Conservation (phyloP, 30 jellyfish, hydroid and myxozoan species). For the Aurelia aurita region DNA sequence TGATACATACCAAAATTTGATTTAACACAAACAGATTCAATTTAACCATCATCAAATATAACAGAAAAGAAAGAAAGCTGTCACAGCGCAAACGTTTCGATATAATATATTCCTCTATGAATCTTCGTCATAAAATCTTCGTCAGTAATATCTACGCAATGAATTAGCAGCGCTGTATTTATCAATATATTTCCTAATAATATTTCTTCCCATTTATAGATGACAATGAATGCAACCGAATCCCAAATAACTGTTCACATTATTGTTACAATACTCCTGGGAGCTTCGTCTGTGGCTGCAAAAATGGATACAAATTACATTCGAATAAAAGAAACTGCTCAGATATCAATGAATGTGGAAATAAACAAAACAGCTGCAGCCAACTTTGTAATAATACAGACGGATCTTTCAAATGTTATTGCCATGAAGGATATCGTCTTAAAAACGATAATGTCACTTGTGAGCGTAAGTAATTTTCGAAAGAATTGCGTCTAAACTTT, state of each 20-base stretch:
- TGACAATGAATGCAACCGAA: conserved; percentile 75
- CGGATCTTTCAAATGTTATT: conserved; percentile 81
- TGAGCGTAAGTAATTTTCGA: conserved; percentile 68
- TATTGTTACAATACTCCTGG: conserved; percentile 88
- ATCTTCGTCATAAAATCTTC: no score
- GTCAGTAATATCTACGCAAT: no score
- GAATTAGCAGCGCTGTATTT: no score
- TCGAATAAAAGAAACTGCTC: conserved; percentile 69
- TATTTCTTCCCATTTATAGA: conserved; percentile 27
- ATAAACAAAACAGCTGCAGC: conserved; percentile 53
- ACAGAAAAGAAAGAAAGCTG: no score
- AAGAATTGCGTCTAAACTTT: neutral
- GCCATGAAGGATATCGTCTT: conserved; percentile 77
- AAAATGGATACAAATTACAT: conserved; percentile 72
- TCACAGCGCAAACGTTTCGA: no score
- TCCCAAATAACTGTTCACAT: conserved; percentile 68
- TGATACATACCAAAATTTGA: no score
- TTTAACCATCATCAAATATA: no score
- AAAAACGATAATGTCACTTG: conserved; percentile 80
- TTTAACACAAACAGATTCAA: no score
- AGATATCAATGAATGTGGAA: conserved; percentile 86
- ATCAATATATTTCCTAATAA: no score
- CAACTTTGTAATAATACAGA: conserved; percentile 81
- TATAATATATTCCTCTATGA: no score
- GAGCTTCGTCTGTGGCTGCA: conserved; percentile 86